These are phyloP conservation scores for Argyresthia albistria DNA, from an alignment of 2,888 invertebrate genomes.

Conservation along the genomic window DNA sequence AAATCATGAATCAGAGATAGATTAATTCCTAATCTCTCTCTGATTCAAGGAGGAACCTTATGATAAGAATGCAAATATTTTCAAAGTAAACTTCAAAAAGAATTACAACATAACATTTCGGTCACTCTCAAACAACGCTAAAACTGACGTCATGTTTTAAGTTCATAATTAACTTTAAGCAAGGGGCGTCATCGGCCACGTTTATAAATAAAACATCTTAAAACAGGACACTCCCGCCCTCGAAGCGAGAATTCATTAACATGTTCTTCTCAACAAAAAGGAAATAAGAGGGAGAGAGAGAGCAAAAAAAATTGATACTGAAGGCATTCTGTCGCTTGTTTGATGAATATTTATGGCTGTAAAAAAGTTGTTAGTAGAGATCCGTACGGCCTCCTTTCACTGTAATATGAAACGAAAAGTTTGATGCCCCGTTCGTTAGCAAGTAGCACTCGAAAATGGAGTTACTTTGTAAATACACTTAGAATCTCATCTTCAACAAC, in stretches of 20 bases:
- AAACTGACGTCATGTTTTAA: too few species aligned
- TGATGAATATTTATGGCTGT: slow-evolving; percentile 14
- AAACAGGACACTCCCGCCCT: not conserved
- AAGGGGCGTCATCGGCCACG: slow-evolving; percentile 6
- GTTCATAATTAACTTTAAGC: slow-evolving; percentile 13
- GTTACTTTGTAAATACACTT: too few species aligned
- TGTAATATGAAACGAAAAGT: not conserved
- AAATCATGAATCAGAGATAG: too few species aligned
- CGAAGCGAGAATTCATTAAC: not conserved
- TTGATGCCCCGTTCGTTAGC: too few species aligned
- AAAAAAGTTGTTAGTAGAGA: slow-evolving; percentile 7
- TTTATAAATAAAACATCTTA: slow-evolving; percentile 11
- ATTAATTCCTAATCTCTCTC: too few species aligned
- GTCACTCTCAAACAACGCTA: too few species aligned
- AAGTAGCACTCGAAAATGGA: not conserved
- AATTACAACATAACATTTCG: too few species aligned
- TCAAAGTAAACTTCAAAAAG: too few species aligned
- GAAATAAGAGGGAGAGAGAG: too few species aligned
- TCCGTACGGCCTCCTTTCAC: slow-evolving; percentile 4
- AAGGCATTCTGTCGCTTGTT: slow-evolving; percentile 2
- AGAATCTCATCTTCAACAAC: too few species aligned
- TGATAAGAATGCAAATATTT: too few species aligned
- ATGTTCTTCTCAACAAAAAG: not conserved
- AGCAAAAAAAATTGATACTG: slow-evolving; percentile 4
- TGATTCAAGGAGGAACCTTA: too few species aligned